These are phyloP conservation scores for Ptyas mucosa DNA, from an alignment of 2,113 vertebrate genomes.

Conservation along the genomic window DNA sequence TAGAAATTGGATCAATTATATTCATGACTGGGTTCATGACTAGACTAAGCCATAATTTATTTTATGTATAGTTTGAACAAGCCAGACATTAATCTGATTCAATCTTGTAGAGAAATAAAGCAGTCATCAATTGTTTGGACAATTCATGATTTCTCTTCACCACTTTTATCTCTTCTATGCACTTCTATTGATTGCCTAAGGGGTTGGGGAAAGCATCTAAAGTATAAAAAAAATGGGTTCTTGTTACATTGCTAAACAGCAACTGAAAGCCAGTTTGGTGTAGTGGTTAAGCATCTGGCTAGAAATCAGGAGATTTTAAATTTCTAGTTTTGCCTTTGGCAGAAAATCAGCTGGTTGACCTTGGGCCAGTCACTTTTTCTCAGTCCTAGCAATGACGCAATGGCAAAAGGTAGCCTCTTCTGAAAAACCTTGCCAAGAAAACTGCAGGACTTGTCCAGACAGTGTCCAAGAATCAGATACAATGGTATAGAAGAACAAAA, in stretches of 20 bases:
- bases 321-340: neutral
- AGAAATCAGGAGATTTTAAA: neutral
- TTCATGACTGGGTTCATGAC: neutral
- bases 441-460: neutral
- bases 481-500: neutral
- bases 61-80: neutral
- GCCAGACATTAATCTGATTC: neutral
- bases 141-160: neutral
- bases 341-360: neutral
- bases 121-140: neutral
- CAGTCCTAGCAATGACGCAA: neutral
- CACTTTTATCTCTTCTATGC: neutral
- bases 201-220: neutral
- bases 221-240: neutral
- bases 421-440: neutral
- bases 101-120: neutral
- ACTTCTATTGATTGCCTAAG: neutral
- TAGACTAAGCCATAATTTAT: neutral
- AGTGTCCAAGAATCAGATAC: neutral
- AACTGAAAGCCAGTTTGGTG: neutral
- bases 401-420: neutral
- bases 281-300: neutral
- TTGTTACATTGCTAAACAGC: neutral
- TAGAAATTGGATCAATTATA: conserved; percentile 1
- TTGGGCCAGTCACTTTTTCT: neutral